Conservation (phyloP, 2,888 invertebrate species). For the Brachypalpus laphriformis region DNA sequence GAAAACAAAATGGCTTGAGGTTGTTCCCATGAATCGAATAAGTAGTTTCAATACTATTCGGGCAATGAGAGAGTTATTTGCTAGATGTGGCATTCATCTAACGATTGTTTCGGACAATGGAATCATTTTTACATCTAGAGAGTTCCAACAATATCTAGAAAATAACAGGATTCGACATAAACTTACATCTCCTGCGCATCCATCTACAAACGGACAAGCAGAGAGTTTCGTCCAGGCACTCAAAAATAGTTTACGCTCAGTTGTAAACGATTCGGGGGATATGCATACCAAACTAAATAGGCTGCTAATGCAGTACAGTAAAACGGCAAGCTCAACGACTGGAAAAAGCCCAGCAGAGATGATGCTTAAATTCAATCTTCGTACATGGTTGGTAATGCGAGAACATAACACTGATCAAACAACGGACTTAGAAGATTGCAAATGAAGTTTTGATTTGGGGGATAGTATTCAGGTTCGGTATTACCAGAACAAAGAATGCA, state of each 20-base stretch:
- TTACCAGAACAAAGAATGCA: too few species aligned
- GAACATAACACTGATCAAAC: too few species aligned
- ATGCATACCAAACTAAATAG: slow-evolving; percentile 16
- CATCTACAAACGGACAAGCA: background rate
- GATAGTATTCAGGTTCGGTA: too few species aligned
- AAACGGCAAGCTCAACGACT: background rate
- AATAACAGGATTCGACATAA: background rate
- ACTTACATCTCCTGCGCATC: background rate
- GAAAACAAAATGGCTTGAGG: too few species aligned
- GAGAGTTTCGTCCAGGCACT: slow-evolving; percentile 73
- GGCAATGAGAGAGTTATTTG: background rate
- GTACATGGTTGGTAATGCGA: background rate
- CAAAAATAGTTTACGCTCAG: slow-evolving; percentile 34
- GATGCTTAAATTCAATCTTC: slow-evolving; percentile 9
- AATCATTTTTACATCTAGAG: slow-evolving; percentile 23
- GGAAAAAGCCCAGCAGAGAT: slow-evolving; percentile 14
- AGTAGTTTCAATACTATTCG: background rate
- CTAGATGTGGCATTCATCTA: background rate
- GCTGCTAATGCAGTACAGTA: slow-evolving; percentile 21
- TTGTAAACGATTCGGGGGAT: background rate
- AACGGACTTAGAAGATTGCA: too few species aligned
- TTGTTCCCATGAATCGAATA: too few species aligned
- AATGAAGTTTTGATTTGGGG: too few species aligned
- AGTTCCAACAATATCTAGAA: slow-evolving; percentile 16
- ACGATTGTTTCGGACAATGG: slow-evolving; percentile 58